Evolutionary conservation across 2,888 invertebrate species (phyloP).

Genomic region (Chloroclystis v-ata): DNA sequence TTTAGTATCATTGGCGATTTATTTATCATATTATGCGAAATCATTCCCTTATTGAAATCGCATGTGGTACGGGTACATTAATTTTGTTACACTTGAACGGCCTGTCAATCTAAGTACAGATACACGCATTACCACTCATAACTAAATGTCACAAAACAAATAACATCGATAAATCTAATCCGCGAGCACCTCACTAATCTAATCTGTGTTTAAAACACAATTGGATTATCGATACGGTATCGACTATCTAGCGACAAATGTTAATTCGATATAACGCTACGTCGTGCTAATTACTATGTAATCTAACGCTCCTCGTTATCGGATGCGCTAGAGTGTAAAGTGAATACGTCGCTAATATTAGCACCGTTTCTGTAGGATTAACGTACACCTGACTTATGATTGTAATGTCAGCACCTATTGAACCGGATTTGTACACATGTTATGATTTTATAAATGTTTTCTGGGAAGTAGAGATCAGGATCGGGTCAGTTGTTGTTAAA

Average conservation of each 20-base stretch:
- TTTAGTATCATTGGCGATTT: too few species aligned
- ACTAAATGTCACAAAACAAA: constrained; percentile 1
- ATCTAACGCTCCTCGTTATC: constrained; percentile 45
- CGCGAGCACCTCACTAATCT: constrained; percentile 11
- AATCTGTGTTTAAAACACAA: constrained; percentile 22
- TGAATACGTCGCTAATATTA: constrained; percentile 5
- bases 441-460: too few species aligned
- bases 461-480: too few species aligned
- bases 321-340: constrained; percentile 33
- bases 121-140: not conserved
- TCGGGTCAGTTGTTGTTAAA: too few species aligned
- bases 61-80: too few species aligned
- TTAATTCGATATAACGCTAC: constrained; percentile 32
- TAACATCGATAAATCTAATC: constrained; percentile 11
- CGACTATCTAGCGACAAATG: constrained; percentile 26
- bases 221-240: constrained; percentile 29
- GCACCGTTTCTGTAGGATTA: not conserved
- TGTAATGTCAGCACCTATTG: not conserved
- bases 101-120: not conserved
- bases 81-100: not conserved
- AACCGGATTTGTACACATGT: too few species aligned
- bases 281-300: constrained; percentile 41
- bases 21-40: too few species aligned
- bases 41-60: too few species aligned
- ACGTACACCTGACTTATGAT: not conserved